A percentile compares a stretch with the other conserved stretches of the same genome.
Conservation (phyloP, 2,113 vertebrate species). For the Poecile atricapillus region DNA sequence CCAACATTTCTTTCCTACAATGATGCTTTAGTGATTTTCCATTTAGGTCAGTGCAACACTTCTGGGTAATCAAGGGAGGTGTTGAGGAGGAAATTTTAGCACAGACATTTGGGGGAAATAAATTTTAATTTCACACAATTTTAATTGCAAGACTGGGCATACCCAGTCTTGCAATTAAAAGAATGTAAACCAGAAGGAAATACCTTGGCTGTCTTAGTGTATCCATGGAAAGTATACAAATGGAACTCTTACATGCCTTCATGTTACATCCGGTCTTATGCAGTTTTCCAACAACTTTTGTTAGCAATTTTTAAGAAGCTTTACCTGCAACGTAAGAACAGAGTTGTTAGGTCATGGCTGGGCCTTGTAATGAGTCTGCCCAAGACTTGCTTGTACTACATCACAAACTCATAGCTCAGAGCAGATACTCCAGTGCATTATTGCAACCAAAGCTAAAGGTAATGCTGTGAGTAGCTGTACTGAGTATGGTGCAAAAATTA, state of each 20-base stretch:
- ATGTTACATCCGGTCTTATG: not conserved
- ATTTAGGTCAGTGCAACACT: not conserved
- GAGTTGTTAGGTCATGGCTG: not conserved
- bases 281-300: not conserved
- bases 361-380: not conserved
- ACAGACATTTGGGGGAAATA: not conserved
- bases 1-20: not conserved
- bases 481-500: not conserved
- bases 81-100: not conserved
- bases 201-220: not conserved
- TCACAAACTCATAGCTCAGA: not conserved
- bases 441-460: not conserved
- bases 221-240: not conserved
- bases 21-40: not conserved
- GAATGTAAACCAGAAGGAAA: not conserved
- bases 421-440: not conserved
- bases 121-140: not conserved
- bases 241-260: rapidly evolving
- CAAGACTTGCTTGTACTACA: not conserved
- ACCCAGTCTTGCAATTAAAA: no score
- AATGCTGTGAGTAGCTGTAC: not conserved
- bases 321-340: not conserved
- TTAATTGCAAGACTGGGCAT: not conserved
- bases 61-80: not conserved
- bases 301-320: not conserved